phyloP scores from a whole-genome alignment of 2,888 invertebrate species.

The Odontomyia ornata region DNA sequence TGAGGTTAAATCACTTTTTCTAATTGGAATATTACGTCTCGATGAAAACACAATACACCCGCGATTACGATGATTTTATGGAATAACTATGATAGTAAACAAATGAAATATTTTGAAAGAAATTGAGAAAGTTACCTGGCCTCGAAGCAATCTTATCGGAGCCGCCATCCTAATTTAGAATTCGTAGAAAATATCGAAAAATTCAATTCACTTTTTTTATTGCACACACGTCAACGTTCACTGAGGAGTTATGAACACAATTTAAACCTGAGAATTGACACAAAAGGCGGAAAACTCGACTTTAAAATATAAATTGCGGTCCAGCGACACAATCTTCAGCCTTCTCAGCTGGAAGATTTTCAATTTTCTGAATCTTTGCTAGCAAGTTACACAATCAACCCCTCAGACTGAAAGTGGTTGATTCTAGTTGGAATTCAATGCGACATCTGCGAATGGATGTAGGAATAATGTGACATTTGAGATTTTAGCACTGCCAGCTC shows the following conservation, averaged over 20 bases:
- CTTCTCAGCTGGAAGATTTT: constrained; percentile 65
- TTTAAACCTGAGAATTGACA: constrained; percentile 8
- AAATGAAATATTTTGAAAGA: no score
- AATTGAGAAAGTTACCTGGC: constrained; percentile 56
- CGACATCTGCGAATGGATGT: background rate
- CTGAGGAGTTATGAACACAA: constrained; percentile 3
- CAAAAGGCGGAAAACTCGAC: constrained; percentile 36
- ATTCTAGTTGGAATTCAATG: background rate
- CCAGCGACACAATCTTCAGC: constrained; percentile 61
- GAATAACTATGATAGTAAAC: no score
- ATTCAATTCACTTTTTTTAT: background rate
- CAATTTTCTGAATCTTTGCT: constrained; percentile 51
- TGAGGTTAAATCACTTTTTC: constrained; percentile 46
- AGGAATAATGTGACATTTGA: background rate
- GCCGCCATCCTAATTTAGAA: constrained; percentile 55
- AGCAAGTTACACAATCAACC: constrained; percentile 46
- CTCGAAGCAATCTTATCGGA: constrained; percentile 57
- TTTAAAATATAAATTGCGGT: background rate
- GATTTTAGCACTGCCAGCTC: no score
- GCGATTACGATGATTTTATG: no score
- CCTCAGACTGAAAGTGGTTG: background rate
- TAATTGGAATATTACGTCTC: background rate
- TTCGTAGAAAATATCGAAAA: background rate
- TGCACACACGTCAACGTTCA: background rate
- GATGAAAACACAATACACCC: no score